These are phyloP conservation scores for Anguilla marmorata DNA, from an alignment of 2,797 vertebrate genomes.

Conservation along the genomic window DNA sequence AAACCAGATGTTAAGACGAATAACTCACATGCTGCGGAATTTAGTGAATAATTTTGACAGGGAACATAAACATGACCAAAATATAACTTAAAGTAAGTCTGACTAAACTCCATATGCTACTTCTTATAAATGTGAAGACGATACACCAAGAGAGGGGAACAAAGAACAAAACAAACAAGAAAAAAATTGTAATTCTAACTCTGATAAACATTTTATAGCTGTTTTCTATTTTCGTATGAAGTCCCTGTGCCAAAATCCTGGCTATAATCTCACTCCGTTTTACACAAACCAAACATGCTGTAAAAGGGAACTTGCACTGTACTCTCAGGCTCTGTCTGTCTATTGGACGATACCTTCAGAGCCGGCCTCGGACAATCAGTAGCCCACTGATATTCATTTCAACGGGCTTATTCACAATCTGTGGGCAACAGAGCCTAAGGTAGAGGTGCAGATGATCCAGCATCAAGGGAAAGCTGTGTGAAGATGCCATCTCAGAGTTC, in stretches of 20 bases:
- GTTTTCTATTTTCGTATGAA: constrained; percentile 65
- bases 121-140: constrained; percentile 65
- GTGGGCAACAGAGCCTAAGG: not conserved
- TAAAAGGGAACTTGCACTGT: not conserved
- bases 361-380: constrained; percentile 7
- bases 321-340: not conserved
- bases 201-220: constrained; percentile 70
- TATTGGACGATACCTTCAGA: constrained; percentile 6
- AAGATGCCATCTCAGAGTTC: not conserved
- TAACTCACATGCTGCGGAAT: constrained; percentile 64
- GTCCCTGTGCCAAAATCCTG: constrained; percentile 18
- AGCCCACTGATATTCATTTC: constrained; percentile 15
- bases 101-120: constrained; percentile 69
- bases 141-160: constrained; percentile 49
- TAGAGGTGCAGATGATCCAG: constrained; percentile 9
- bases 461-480: not conserved
- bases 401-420: not conserved
- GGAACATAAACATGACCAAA: constrained; percentile 69
- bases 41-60: constrained; percentile 75
- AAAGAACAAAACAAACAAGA: constrained; percentile 53
- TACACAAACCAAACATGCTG: constrained; percentile 30
- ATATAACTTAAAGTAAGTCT: constrained; percentile 67
- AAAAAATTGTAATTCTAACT: constrained; percentile 63
- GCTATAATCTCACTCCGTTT: constrained; percentile 19
- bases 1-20: constrained; percentile 76